phyloP scores from a whole-genome alignment of 1,140 invertebrate species.

The Nymphalis io region DNA sequence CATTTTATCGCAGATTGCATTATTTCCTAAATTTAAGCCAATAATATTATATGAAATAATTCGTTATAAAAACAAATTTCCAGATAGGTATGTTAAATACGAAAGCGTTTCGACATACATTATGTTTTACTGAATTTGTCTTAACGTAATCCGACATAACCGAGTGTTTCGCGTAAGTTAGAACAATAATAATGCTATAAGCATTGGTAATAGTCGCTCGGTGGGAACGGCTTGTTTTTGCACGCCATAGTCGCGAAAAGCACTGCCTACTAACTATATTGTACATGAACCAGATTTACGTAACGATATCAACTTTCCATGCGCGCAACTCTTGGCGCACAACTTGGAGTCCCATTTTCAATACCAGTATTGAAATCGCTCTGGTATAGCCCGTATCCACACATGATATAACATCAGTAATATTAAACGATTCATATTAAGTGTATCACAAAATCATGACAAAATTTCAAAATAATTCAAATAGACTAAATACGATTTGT shows the following conservation, averaged over 20 bases:
- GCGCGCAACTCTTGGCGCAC: slow-evolving; percentile 24
- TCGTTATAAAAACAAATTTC: no score
- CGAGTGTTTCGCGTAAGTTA: slow-evolving; percentile 40
- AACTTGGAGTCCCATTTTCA: slow-evolving; percentile 31
- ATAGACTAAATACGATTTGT: neutral
- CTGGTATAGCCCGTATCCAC: slow-evolving; percentile 6
- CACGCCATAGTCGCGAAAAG: slow-evolving; percentile 53
- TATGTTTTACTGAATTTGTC: neutral
- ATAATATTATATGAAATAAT: no score
- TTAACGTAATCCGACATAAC: slow-evolving; percentile 45
- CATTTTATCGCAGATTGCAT: no score
- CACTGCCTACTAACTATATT: slow-evolving; percentile 28
- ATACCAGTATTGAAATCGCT: slow-evolving; percentile 35
- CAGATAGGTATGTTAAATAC: neutral
- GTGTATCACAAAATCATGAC: neutral
- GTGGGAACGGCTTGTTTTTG: slow-evolving; percentile 64
- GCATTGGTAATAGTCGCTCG: slow-evolving; percentile 50
- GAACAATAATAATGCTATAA: slow-evolving; percentile 55
- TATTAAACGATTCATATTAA: neutral
- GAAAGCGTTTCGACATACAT: neutral
- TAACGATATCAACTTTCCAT: slow-evolving; percentile 59
- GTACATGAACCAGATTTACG: slow-evolving; percentile 63
- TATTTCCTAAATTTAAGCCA: no score
- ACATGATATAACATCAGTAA: slow-evolving; percentile 20
- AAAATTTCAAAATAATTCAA: neutral